Conservation (phyloP, 2,113 vertebrate genomes). For the Spea multiplicata region DNA sequence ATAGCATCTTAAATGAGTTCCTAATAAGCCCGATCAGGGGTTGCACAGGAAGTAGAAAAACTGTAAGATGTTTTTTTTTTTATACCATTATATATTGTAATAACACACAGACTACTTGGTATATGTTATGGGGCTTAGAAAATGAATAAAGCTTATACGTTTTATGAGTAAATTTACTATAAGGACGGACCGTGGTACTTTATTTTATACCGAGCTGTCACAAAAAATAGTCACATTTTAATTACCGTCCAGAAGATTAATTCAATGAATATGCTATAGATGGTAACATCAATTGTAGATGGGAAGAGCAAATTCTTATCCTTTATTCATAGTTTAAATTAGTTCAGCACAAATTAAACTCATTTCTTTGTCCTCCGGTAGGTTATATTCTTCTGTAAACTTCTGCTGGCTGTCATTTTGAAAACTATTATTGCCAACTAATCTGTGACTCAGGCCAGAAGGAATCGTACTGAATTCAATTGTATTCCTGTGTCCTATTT, state of each 20-base stretch:
- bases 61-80: not conserved
- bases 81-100: not conserved
- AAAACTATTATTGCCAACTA: conserved; percentile 5
- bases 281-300: not conserved
- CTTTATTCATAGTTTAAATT: not conserved
- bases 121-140: not conserved
- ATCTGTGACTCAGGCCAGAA: not conserved
- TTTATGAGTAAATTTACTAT: conserved; percentile 5
- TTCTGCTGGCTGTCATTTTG: conserved; percentile 10
- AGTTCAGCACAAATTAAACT: not conserved
- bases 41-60: too few relatives aligned
- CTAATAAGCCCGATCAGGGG: too few relatives aligned
- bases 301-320: not conserved
- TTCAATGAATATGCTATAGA: conserved; percentile 23
- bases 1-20: not conserved
- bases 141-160: not conserved
- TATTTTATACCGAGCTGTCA: conserved; percentile 11
- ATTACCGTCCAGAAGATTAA: conserved; percentile 46
- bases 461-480: not conserved
- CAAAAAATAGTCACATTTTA: conserved; percentile 14
- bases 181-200: not conserved
- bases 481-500: not conserved
- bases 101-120: not conserved
- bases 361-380: not conserved
- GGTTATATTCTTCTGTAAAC: not conserved